phyloP scores from a whole-genome alignment of 2,888 invertebrate species.

The Entomobrya multifasciata region DNA sequence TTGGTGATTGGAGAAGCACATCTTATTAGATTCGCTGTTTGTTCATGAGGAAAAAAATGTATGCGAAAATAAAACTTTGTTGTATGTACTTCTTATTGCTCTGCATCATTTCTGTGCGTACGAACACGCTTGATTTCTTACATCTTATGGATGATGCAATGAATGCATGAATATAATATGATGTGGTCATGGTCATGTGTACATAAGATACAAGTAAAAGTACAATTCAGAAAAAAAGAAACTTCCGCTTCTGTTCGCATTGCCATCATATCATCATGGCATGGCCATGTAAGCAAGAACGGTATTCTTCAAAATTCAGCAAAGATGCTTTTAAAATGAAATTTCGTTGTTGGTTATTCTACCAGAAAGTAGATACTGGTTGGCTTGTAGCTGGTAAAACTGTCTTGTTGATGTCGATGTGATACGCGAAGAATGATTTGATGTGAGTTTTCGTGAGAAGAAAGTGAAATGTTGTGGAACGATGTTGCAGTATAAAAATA shows the following conservation, averaged over 20 bases:
- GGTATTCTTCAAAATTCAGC: conserved; percentile 11
- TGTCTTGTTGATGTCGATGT: conserved; percentile 13
- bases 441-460: conserved; percentile 51
- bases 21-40: background rate
- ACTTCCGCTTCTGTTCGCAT: conserved; percentile 27
- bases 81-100: conserved; percentile 13
- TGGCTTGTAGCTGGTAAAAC: background rate
- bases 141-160: conserved; percentile 56
- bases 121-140: conserved; percentile 52
- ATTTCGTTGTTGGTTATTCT: conserved; percentile 3
- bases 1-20: background rate
- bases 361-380: background rate
- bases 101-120: conserved; percentile 16
- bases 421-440: conserved; percentile 33
- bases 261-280: too few relatives aligned
- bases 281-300: background rate
- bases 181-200: background rate
- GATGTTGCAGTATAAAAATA: conserved; percentile 24
- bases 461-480: conserved; percentile 68
- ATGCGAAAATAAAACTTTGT: conserved; percentile 54
- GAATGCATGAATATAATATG: conserved; percentile 17
- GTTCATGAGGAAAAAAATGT: conserved; percentile 19
- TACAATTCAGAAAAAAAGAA: too few relatives aligned
- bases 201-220: background rate
- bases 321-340: background rate